Evolutionary conservation across 1,140 invertebrate species (phyloP), one percentile per base, ranked within the genome.

Genomic region (Pogonognathellus flavescens): DNA sequence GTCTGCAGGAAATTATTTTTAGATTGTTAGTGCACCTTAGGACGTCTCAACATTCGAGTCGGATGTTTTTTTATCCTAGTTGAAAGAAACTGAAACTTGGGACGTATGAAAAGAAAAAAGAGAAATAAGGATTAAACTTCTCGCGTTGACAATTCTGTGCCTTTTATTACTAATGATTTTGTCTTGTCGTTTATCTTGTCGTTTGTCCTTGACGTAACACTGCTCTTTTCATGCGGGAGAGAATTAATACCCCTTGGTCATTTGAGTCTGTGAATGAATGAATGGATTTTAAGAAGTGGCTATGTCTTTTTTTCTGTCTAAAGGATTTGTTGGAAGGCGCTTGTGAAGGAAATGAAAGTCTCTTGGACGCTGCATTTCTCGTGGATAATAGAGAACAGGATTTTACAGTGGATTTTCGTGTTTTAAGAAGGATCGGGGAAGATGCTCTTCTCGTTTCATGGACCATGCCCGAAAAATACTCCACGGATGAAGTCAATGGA

Each of bases 391-490:
- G 22, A 11, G 84, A 85, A 16, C n/a, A 16, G 50, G 84, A 85
- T 50, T 82, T 50, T 20, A 59, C 86, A 22, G 50, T 87, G 9
- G 89, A 90, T 55, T 89, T 90, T 85, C 87, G 86, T 11, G 86
- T 90, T 82, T 84, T 89, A n/a, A 82, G 88, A 18, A 87, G 85
- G 70, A 85, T 90, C 66, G 88, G 89, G 8, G 84, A 88, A 11
- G 89, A 90, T 85, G 84, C 89, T n/a, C 85, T 90, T 53, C 83
- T 90, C 11, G 89, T 90, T 31, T 88, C 89, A 22, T 90, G 90
- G 90, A 70, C 86, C 22, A 84, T 86, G 41, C 88, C 89, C 25
- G 80, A 85, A 8, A 66, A 81, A 52, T 83, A 82, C 82, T 81
- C 82, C 82, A 18, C 59, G 59, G 82, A 85, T 10, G 53, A 70